These are phyloP conservation scores for Leptatherina wallacei DNA, from an alignment of 2,797 vertebrate species.

Conservation along the genomic window DNA sequence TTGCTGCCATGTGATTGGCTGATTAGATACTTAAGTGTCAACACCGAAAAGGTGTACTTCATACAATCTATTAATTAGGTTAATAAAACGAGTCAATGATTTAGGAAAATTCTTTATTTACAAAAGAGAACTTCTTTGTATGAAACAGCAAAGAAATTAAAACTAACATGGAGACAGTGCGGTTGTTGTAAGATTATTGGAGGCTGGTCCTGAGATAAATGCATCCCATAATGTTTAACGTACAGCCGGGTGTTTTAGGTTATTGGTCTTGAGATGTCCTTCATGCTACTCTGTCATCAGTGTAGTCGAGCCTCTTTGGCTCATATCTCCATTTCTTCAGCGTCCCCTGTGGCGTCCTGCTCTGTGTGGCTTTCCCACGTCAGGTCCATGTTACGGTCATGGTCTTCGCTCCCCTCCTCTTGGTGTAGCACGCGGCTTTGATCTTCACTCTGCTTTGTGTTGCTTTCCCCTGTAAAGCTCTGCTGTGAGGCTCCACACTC, in stretches of 20 bases:
- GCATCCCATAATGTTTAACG: not conserved
- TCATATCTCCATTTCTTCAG: conserved; percentile 13
- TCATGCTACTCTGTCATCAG: not conserved
- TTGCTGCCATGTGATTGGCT: not conserved
- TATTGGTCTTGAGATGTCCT: not conserved
- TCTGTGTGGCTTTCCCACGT: conserved; percentile 6
- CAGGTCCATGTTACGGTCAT: conserved; percentile 6
- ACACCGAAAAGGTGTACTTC: not conserved
- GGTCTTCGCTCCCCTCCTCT: conserved; percentile 1
- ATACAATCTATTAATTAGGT: not conserved
- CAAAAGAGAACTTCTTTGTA: conserved; percentile 29
- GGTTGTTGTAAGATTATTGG: not conserved
- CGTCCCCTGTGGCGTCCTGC: conserved; percentile 2
- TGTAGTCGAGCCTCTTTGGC: not conserved
- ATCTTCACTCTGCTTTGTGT: conserved; percentile 25
- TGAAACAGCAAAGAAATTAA: conserved; percentile 39
- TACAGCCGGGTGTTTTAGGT: not conserved
- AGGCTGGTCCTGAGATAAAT: not conserved
- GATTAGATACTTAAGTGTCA: not conserved
- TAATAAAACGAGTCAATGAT: conserved; percentile 4
- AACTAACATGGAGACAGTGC: conserved; percentile 1
- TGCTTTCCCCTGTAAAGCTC: conserved; percentile 2
- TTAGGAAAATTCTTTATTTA: conserved; percentile 2
- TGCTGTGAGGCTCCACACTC: not conserved
- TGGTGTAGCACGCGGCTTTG: not conserved